These are phyloP conservation scores for Spinibarbus caldwelli DNA, from an alignment of 2,797 vertebrate species.

Conservation along the genomic window DNA sequence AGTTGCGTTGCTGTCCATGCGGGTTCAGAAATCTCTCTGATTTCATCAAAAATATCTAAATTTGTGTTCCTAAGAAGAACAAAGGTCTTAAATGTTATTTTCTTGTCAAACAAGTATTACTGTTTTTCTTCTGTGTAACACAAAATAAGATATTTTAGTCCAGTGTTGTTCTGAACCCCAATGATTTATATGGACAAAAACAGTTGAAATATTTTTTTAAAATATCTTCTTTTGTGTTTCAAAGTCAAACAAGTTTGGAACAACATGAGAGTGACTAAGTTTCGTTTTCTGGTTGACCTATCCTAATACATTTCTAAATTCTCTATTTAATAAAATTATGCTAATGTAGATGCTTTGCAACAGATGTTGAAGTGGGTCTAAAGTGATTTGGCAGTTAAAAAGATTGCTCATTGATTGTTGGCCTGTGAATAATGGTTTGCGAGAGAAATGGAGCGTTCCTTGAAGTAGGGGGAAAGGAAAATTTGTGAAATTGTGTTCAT, in stretches of 20 bases:
- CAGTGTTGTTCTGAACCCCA: background rate
- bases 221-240: background rate
- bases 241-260: background rate
- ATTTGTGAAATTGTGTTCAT: conserved; percentile 59
- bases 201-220: background rate
- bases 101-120: too few relatives aligned
- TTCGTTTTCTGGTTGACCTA: background rate
- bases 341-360: background rate
- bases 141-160: background rate
- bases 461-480: conserved; percentile 49
- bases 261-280: background rate
- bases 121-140: background rate
- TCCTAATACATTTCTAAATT: background rate
- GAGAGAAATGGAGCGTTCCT: conserved; percentile 12
- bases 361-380: conserved; percentile 27
- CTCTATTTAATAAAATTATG: background rate
- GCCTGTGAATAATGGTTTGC: conserved; percentile 21
- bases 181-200: background rate
- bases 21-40: too few relatives aligned
- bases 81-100: too few relatives aligned
- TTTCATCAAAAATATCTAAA: too few relatives aligned
- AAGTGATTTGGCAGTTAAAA: conserved; percentile 26
- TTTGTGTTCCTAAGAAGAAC: too few relatives aligned
- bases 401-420: conserved; percentile 19
- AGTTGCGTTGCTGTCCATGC: too few relatives aligned